Percentiles rank a stretch among this genome's conserved stretches.
phyloP scores from a whole-genome alignment of 1,140 invertebrate genomes.

The Aphaenogaster ashmeadi region DNA sequence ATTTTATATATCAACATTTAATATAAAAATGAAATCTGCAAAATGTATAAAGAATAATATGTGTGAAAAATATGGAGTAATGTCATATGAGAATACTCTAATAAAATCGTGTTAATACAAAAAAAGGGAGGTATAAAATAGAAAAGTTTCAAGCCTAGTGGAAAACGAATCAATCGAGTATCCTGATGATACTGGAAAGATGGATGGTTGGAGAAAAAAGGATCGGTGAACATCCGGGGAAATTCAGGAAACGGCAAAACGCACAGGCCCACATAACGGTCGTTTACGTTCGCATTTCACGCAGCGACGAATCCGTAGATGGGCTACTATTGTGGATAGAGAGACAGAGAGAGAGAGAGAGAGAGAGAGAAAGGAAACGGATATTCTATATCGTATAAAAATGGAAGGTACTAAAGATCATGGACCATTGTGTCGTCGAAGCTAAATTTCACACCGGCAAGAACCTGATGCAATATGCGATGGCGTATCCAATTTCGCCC shows the following conservation, averaged over 20 bases:
- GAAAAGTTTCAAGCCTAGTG: not conserved
- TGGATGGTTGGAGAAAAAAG: conserved; percentile 24
- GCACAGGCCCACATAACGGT: conserved; percentile 55
- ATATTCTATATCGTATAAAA: conserved; percentile 73
- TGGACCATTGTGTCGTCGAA: conserved; percentile 59
- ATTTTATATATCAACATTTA: conserved; percentile 1
- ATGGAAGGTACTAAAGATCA: conserved; percentile 75
- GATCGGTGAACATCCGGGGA: conserved; percentile 45
- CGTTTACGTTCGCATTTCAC: conserved; percentile 75
- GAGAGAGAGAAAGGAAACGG: not conserved
- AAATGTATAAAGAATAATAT: not conserved
- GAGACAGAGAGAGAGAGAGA: not conserved
- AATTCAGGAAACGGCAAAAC: conserved; percentile 70
- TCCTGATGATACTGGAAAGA: conserved; percentile 46
- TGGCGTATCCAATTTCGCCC: conserved; percentile 38
- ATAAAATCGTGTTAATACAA: conserved; percentile 33
- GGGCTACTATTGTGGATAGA: conserved; percentile 60
- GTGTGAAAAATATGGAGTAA: not conserved
- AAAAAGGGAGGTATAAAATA: not conserved
- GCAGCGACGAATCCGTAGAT: conserved; percentile 72
- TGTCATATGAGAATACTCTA: not conserved
- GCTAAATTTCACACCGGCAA: conserved; percentile 67
- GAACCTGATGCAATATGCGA: conserved; percentile 47
- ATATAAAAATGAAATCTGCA: not conserved
- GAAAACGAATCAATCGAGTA: conserved; percentile 51